A percentile compares a stretch with the other conserved stretches of the same genome.
These are phyloP conservation scores for Naso thynnoides DNA, from an alignment of 2,797 vertebrate genomes.

Conservation along the genomic window DNA sequence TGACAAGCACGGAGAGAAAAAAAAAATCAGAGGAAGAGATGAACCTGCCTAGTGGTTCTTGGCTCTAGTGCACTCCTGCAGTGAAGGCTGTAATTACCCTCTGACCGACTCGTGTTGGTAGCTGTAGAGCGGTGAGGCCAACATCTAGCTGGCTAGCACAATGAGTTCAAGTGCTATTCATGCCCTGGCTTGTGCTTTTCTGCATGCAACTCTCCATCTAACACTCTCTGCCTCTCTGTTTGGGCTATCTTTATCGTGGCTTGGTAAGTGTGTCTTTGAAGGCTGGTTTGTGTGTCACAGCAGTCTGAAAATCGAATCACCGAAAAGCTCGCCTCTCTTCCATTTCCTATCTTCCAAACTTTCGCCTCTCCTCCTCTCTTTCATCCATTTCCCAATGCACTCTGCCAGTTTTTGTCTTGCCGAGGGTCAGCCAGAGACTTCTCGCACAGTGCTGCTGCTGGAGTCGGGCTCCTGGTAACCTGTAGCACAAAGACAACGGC, in stretches of 20 bases:
- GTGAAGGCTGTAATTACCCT: slow-evolving; percentile 67
- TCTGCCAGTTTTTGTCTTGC: slow-evolving; percentile 56
- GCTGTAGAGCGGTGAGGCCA: slow-evolving; percentile 67
- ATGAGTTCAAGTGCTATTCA: slow-evolving; percentile 70
- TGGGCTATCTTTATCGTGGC: slow-evolving; percentile 12
- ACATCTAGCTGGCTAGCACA: slow-evolving; percentile 62
- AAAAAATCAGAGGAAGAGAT: slow-evolving; percentile 49
- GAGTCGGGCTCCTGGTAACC: slow-evolving; percentile 67
- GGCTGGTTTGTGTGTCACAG: slow-evolving; percentile 38
- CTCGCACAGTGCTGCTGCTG: slow-evolving; percentile 57
- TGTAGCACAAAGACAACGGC: slow-evolving; percentile 29
- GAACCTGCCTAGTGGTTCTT: slow-evolving; percentile 72
- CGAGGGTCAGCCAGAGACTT: slow-evolving; percentile 63
- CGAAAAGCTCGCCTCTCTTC: slow-evolving; percentile 4
- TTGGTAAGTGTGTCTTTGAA: slow-evolving; percentile 29
- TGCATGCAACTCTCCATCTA: slow-evolving; percentile 17
- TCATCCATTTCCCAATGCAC: slow-evolving; percentile 26
- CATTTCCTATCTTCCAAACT: slow-evolving; percentile 7
- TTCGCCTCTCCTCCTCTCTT: slow-evolving; percentile 8
- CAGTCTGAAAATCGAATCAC: slow-evolving; percentile 58
- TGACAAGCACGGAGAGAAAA: slow-evolving; percentile 24
- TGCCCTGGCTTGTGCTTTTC: slow-evolving; percentile 47
- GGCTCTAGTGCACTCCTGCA: slow-evolving; percentile 52
- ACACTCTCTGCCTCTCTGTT: slow-evolving; percentile 20
- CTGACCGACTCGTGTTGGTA: slow-evolving; percentile 57